Evolutionary conservation across 2,888 invertebrate species (phyloP).

Genomic region (Drosophila nigritarsus): DNA sequence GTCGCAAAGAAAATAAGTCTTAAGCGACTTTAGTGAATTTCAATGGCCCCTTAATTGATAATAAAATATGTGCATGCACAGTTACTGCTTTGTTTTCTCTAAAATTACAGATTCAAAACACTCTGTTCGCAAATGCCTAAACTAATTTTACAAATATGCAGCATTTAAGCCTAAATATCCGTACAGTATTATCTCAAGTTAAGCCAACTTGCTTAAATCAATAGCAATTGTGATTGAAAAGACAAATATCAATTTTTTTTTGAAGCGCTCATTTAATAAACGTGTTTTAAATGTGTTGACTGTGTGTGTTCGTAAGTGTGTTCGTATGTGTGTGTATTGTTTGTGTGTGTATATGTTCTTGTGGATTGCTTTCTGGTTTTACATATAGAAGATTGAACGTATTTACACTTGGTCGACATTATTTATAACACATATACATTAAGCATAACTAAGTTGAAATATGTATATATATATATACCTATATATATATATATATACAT

Average conservation of each 20-base stretch:
- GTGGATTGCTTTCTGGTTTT: conserved; percentile 64
- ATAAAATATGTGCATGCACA: no score
- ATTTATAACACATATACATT: conserved; percentile 52
- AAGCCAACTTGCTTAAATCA: not conserved
- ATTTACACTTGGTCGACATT: conserved; percentile 65
- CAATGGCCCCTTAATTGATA: no score
- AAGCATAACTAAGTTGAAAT: conserved; percentile 52
- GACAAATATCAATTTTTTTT: not conserved
- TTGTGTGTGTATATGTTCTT: conserved; percentile 10
- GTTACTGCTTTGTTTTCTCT: no score
- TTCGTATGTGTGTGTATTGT: conserved; percentile 9
- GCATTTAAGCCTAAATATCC: not conserved
- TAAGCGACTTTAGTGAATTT: not conserved
- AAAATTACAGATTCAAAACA: not conserved
- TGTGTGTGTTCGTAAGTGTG: not conserved
- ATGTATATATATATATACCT: conserved; percentile 19
- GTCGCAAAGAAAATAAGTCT: not conserved
- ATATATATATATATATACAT: conserved; percentile 11
- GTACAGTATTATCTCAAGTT: no score
- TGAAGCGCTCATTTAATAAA: conserved; percentile 67
- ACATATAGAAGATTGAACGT: conserved; percentile 61
- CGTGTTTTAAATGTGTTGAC: conserved; percentile 28
- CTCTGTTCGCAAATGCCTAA: not conserved
- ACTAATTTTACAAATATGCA: not conserved
- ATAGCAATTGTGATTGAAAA: not conserved